Percentiles rank a stretch among this genome's conserved stretches.
phyloP scores from a whole-genome alignment of 1,140 invertebrate species.

The Saccostrea glomerata region DNA sequence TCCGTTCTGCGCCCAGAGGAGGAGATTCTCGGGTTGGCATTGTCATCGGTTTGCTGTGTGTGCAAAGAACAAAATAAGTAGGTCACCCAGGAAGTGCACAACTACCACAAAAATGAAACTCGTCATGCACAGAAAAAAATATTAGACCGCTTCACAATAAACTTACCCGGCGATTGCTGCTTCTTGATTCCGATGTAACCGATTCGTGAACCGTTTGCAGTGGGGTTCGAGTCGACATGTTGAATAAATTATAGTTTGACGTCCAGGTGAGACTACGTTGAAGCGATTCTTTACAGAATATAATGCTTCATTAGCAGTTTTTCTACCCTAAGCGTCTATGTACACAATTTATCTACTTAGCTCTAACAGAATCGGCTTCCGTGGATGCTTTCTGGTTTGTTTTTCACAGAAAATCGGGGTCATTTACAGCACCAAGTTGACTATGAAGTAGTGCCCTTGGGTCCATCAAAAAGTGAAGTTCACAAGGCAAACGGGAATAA shows the following conservation, averaged over 20 bases:
- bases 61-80: slow-evolving; percentile 20
- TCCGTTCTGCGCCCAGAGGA: slow-evolving; percentile 73
- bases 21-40: slow-evolving; percentile 73
- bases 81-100: slow-evolving; percentile 15
- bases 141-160: background rate
- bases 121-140: background rate
- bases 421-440: slow-evolving; percentile 42
- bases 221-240: slow-evolving; percentile 83
- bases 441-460: slow-evolving; percentile 57
- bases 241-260: slow-evolving; percentile 66
- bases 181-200: slow-evolving; percentile 83
- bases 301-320: slow-evolving; percentile 36
- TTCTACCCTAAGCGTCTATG: slow-evolving; percentile 7
- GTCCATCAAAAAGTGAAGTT: slow-evolving; percentile 42
- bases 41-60: slow-evolving; percentile 73
- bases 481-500: background rate
- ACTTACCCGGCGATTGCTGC: slow-evolving; percentile 83
- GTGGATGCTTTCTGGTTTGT: background rate
- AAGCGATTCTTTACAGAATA: slow-evolving; percentile 34
- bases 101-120: background rate
- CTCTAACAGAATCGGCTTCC: background rate
- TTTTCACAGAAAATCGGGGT: slow-evolving; percentile 26
- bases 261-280: slow-evolving; percentile 47
- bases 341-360: background rate
- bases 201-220: slow-evolving; percentile 98